A percentile compares a stretch with the other conserved stretches of the same genome.
Evolutionary conservation across 1,140 invertebrate species (phyloP).

Genomic region (Eriocheir sinensis): DNA sequence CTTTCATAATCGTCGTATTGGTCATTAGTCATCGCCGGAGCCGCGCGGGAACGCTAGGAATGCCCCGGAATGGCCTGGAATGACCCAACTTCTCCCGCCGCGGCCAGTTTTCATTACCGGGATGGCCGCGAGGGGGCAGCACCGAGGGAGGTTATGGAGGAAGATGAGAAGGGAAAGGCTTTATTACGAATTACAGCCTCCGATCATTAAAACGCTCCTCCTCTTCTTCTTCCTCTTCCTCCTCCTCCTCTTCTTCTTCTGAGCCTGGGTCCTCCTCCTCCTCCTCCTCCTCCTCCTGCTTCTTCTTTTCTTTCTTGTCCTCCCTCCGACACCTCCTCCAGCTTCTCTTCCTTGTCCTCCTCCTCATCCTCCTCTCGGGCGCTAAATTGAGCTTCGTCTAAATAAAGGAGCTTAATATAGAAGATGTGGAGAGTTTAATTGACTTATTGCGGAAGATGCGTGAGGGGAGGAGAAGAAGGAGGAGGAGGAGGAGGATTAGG

Average conservation of each 20-base stretch:
- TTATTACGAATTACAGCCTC: conserved; percentile 53
- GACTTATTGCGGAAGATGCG: conserved; percentile 47
- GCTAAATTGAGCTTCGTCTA: conserved; percentile 8
- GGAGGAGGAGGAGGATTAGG: not conserved
- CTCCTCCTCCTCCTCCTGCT: not conserved
- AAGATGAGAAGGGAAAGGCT: conserved; percentile 38
- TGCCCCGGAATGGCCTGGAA: conserved; percentile 60
- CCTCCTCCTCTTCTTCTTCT: not conserved
- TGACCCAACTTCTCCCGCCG: conserved; percentile 54
- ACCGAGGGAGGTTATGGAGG: conserved; percentile 18
- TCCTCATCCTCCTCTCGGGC: not conserved
- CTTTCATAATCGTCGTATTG: conserved; percentile 49
- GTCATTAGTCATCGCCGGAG: conserved; percentile 45
- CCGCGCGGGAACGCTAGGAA: conserved; percentile 54
- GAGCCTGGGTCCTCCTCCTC: not conserved
- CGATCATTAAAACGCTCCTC: conserved; percentile 35
- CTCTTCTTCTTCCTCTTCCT: not conserved
- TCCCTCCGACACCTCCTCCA: not conserved
- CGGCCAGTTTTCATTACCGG: conserved; percentile 56
- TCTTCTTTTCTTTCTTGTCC: not conserved
- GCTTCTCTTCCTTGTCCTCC: not conserved
- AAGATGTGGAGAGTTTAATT: conserved; percentile 38
- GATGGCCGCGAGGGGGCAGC: not conserved
- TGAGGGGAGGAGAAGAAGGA: not conserved
- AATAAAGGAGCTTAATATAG: conserved; percentile 37